These are phyloP conservation scores for Micoletzkya japonica DNA, from an alignment of 2,888 invertebrate genomes.

Conservation along the genomic window DNA sequence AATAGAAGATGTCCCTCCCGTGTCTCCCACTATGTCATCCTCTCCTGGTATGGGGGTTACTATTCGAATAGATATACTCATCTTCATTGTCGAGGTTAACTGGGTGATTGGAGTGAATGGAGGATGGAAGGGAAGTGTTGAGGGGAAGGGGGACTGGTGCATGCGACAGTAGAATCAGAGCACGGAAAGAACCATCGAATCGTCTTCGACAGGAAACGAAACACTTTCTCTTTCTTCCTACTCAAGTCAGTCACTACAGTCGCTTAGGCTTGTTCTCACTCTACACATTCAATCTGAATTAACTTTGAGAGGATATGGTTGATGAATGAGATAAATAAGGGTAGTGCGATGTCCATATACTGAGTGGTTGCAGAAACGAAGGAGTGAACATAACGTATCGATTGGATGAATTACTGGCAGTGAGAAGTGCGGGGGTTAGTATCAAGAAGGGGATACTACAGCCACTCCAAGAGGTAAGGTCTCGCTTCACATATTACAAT, in stretches of 20 bases:
- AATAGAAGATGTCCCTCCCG: neutral
- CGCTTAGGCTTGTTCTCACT: too few relatives aligned
- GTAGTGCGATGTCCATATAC: neutral
- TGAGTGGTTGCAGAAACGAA: constrained; percentile 36
- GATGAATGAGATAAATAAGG: too few relatives aligned
- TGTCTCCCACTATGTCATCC: constrained; percentile 17
- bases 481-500: neutral
- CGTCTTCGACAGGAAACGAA: constrained; percentile 45
- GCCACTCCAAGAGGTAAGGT: neutral
- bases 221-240: constrained; percentile 48
- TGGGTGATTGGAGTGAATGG: neutral
- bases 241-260: constrained; percentile 46
- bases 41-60: constrained; percentile 8
- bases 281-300: too few relatives aligned
- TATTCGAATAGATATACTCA: neutral
- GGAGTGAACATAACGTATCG: constrained; percentile 45
- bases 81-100: neutral
- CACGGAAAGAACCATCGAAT: constrained; percentile 51
- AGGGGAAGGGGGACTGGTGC: constrained; percentile 8
- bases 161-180: constrained; percentile 11
- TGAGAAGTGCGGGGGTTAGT: constrained; percentile 36
- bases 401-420: constrained; percentile 46
- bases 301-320: too few relatives aligned
- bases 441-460: constrained; percentile 41
- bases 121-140: neutral